Evolutionary conservation across 2,113 vertebrate species (phyloP).

Genomic region (Chaetodon trifascialis): DNA sequence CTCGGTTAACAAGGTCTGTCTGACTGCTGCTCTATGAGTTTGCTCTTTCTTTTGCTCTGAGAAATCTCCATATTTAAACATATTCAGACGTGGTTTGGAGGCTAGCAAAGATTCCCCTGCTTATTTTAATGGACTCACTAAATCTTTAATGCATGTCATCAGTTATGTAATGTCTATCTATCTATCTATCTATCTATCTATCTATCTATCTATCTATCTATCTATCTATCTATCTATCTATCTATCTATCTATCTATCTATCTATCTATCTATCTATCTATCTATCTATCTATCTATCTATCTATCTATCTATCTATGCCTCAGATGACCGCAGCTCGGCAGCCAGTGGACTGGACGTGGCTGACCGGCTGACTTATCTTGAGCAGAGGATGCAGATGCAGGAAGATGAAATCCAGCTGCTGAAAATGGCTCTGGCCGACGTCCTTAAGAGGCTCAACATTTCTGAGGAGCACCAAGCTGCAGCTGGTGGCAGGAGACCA

Average conservation of each 20-base stretch:
- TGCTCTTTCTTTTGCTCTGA: background rate
- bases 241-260: background rate
- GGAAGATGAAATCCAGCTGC: conserved; percentile 96
- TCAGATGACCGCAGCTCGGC: conserved; percentile 94
- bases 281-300: background rate
- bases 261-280: background rate
- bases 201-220: too few relatives aligned
- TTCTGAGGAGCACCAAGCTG: conserved; percentile 92
- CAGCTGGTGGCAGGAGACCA: conserved; percentile 84
- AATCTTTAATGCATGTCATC: background rate
- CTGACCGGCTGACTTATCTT: conserved; percentile 93
- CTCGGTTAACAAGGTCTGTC: background rate
- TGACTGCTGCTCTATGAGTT: background rate
- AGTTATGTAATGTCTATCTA: conserved; percentile 15
- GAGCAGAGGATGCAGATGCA: conserved; percentile 99
- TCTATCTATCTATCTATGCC: background rate
- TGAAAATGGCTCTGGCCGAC: conserved; percentile 94
- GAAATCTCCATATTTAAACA: background rate
- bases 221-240: background rate
- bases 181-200: too few relatives aligned
- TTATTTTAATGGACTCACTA: background rate
- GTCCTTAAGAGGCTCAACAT: conserved; percentile 95
- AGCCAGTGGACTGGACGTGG: conserved; percentile 93
- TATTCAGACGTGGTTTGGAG: background rate
- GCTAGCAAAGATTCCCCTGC: background rate